Evolutionary conservation across 2,888 invertebrate genomes (phyloP).

Genomic region (Drosophila anomalata): DNA sequence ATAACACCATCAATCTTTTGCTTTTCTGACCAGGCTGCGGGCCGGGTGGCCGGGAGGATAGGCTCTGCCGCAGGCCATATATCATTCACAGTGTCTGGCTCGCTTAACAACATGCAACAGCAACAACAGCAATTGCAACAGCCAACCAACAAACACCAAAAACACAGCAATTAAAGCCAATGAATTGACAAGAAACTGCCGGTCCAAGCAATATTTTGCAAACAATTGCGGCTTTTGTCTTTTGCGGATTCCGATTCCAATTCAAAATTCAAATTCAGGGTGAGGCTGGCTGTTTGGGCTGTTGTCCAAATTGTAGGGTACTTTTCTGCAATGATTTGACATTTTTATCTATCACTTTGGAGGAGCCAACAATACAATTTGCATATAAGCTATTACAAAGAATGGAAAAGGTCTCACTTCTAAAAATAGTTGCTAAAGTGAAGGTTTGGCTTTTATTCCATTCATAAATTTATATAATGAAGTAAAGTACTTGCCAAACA

Average conservation of each 20-base stretch:
- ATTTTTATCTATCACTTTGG: constrained; percentile 19
- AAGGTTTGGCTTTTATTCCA: neutral
- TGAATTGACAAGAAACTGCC: constrained; percentile 75
- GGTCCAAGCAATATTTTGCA: constrained; percentile 53
- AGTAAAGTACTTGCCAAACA: neutral
- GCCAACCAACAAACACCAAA: constrained; percentile 22
- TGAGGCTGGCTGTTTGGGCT: constrained; percentile 52
- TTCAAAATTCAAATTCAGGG: constrained; percentile 46
- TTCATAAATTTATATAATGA: neutral
- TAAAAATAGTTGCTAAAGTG: neutral
- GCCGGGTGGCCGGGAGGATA: constrained; percentile 25
- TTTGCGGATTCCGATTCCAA: constrained; percentile 7
- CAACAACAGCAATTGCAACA: constrained; percentile 4
- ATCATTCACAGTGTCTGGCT: constrained; percentile 61
- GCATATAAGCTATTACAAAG: constrained; percentile 9
- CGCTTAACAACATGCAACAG: constrained; percentile 38
- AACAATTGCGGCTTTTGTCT: constrained; percentile 36
- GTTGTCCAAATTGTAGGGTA: constrained; percentile 49
- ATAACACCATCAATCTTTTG: constrained; percentile 72
- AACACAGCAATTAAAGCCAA: constrained; percentile 67
- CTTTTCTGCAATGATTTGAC: constrained; percentile 55
- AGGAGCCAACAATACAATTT: constrained; percentile 14
- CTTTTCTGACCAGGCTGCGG: constrained; percentile 62
- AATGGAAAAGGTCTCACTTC: neutral
- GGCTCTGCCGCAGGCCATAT: constrained; percentile 69